Evolutionary conservation across 2,888 invertebrate genomes (phyloP), one percentile per base, ranked within the genome.

Genomic region (Trachelus iudaicus): DNA sequence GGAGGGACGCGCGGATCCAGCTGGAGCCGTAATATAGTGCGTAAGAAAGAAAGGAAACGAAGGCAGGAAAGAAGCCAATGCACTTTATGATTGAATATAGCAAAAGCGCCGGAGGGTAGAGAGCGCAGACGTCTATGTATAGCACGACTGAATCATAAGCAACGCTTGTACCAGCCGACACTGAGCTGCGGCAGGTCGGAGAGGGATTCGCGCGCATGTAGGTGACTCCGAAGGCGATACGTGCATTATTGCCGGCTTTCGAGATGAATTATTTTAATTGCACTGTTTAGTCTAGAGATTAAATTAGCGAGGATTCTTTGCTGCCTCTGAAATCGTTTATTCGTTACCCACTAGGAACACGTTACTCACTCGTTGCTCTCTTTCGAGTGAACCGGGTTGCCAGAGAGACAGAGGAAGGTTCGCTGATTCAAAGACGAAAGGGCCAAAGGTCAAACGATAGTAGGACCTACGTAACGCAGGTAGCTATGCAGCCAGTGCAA

Each of bases 61-160:
- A 15, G 15, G 69, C n/a, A 33, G 75, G 69, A 77, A 75, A 83
- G 83, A 87, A 87, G 86, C 84, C 87, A 84, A 84, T 85, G 86
- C 85, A 88, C 86, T 86, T 88, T 87, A 85, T 83, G 88, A 88
- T 87, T 86, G 86, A 87, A 87, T 85, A 85, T 85, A 86, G 81
- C 79, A 80, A 79, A 56, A 78, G 79, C 35, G 35, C 80, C 81
- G 82, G 78, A 82, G 84, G 82, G 83, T 82, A 82, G 77, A 80
- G 35, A 35, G 35, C 12, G 81, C 75, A 78, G 82, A 82, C 82
- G 81, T 83, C 86, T 85, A 85, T 85, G 84, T 84, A 86, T 87
- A 88, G 87, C 82, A 75, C 79, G 84, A 79, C 82, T 85, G 84
- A 88, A 85, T 86, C 85, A 84, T 81, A 83, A 85, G 84, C 83